Conservation (phyloP, 2,797 vertebrate genomes). For the Pristis pectinata region DNA sequence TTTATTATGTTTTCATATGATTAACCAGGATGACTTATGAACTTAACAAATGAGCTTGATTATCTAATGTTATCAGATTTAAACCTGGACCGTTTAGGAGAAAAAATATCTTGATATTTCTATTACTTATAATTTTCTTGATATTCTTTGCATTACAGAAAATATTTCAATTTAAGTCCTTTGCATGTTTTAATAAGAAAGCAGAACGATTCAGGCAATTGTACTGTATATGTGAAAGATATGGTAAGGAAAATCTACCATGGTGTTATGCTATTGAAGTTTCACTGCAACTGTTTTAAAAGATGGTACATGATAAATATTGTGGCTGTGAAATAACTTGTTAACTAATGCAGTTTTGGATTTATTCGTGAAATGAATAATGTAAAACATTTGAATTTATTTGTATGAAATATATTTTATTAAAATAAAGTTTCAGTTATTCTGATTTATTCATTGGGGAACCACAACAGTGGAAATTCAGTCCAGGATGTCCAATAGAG, state of each 20-base stretch:
- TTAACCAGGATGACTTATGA: background rate
- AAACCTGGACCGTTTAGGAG: background rate
- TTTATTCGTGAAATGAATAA: slow-evolving; percentile 5
- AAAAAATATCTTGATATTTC: background rate
- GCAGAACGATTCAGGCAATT: background rate
- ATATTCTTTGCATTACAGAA: background rate
- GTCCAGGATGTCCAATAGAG: background rate
- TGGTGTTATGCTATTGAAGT: background rate
- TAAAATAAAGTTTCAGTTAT: background rate
- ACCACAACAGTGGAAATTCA: background rate
- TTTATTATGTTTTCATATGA: background rate
- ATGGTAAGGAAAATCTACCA: too few species aligned
- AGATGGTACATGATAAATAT: background rate
- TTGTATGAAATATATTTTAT: background rate
- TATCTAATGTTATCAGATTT: background rate
- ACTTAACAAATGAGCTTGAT: background rate
- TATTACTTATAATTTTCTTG: background rate
- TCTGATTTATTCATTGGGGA: background rate
- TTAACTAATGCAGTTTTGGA: background rate
- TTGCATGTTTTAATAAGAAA: background rate
- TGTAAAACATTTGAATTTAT: background rate
- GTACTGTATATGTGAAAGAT: background rate
- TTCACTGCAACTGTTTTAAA: background rate
- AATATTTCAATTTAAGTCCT: background rate
- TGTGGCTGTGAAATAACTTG: background rate